Base-by-base conservation (phyloP, 2,797 vertebrate species). In the Schizopygopsis pylzovi region DNA sequence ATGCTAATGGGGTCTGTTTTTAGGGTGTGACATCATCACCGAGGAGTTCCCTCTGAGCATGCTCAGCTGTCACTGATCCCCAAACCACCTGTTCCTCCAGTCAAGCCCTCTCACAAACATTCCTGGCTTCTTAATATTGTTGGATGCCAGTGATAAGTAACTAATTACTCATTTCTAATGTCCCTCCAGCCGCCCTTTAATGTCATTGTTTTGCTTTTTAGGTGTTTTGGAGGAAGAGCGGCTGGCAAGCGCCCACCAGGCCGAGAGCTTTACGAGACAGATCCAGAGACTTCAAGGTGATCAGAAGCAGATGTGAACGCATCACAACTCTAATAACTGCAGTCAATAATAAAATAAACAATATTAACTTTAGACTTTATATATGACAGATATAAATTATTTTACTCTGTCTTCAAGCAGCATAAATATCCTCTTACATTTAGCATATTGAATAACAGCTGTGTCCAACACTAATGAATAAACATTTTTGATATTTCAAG, bases 241-340 rank as follows among this genome's bases (percentile, higher is more conserved):
- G 0, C 90, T 97, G 90, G 96, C 96, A 37, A 97, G 96, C 0
- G 96, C 97, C 6, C 95, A 97, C 85, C 97, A 98, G 91, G 97
- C 97, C 0, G 97, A 98, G 91, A 95, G 92, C 73, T 98, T 98
- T 92, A 97, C 96, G 85, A 94, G 96, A 88, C 96, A 97, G 91
- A 97, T 98, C 92, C 97, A 97, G 91, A 94, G 94, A 56, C 96
- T 98, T 28, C 96, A 97, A 94, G 96, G 97, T 97, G 76, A 76
- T 45, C 6, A 41, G 25, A 73, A 41, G 49, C 33, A 54, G 16
- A 33, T 67, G 25, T 67, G n/a, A 6, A 28, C 12, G 6, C n/a
- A 13, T 80, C 10, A 12, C 18, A 61, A 56, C 1, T 0, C 45
- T 5, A 41, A 49, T 79, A 63, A 59, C 4, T 39, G 22, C 37